These are phyloP conservation scores for Terrapene triunguis DNA, from an alignment of 2,113 vertebrate genomes.

Conservation along the genomic window DNA sequence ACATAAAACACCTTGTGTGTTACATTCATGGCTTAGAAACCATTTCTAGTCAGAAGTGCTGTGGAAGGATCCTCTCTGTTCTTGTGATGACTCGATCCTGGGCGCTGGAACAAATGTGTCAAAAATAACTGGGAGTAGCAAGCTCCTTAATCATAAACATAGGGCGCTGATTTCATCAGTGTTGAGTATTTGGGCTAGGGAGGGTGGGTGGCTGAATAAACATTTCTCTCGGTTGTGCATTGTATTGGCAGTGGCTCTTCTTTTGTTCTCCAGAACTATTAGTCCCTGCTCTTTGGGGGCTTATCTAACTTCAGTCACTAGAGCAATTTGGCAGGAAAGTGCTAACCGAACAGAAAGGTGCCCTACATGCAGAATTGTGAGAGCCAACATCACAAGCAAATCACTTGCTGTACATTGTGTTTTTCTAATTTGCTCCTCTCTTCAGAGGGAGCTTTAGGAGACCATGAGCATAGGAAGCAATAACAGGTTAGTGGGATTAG, in stretches of 20 bases:
- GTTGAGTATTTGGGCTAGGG: background rate
- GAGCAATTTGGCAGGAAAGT: background rate
- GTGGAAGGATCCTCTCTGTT: background rate
- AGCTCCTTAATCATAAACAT: background rate
- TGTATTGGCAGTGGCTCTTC: background rate
- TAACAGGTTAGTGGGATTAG: background rate
- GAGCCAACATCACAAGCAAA: background rate
- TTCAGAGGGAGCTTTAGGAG: background rate
- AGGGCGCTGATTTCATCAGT: background rate
- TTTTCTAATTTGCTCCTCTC: background rate
- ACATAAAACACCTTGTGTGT: background rate
- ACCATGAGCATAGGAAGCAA: background rate
- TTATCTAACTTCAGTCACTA: background rate
- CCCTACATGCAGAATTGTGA: accelerated
- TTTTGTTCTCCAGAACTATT: too few relatives aligned
- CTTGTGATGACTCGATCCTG: background rate
- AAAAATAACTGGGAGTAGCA: background rate
- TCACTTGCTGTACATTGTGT: background rate
- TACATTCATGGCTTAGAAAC: background rate
- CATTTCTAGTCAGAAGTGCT: background rate
- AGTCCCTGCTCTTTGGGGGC: background rate
- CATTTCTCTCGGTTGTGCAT: background rate
- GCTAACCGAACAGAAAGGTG: accelerated
- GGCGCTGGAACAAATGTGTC: background rate
- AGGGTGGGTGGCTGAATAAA: background rate